phyloP scores from a whole-genome alignment of 2,113 vertebrate genomes.

The Bothrops jararaca region DNA sequence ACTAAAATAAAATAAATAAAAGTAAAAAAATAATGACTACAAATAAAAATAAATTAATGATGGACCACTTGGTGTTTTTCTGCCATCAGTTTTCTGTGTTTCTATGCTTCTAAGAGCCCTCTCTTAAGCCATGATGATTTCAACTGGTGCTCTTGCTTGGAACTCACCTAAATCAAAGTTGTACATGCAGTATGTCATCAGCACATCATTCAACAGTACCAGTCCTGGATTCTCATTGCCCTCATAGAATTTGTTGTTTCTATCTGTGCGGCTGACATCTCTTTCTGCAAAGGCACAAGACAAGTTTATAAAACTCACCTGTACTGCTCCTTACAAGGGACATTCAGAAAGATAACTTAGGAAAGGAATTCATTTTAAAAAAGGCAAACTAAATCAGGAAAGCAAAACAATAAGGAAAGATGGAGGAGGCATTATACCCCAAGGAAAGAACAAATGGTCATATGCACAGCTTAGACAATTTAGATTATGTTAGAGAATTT shows the following conservation, averaged over 20 bases:
- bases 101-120: not conserved
- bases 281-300: conserved; percentile 69
- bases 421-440: not conserved
- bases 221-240: conserved; percentile 85
- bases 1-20: not conserved
- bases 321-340: not conserved
- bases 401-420: too few species aligned
- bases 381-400: not conserved
- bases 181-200: conserved; percentile 94
- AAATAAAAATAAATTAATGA: not conserved
- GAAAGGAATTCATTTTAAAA: not conserved
- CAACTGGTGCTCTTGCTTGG: rapidly evolving
- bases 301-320: not conserved
- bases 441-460: not conserved
- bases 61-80: not conserved
- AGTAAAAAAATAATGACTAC: not conserved
- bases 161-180: conserved; percentile 86
- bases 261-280: conserved; percentile 86
- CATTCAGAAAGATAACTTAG: not conserved
- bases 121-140: not conserved
- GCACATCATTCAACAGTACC: conserved; percentile 81
- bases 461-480: not conserved
- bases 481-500: too few species aligned
- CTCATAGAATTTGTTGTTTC: conserved; percentile 87
- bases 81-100: not conserved